phyloP scores from a whole-genome alignment of 2,888 invertebrate species.

The Metopia argyrocephala region DNA sequence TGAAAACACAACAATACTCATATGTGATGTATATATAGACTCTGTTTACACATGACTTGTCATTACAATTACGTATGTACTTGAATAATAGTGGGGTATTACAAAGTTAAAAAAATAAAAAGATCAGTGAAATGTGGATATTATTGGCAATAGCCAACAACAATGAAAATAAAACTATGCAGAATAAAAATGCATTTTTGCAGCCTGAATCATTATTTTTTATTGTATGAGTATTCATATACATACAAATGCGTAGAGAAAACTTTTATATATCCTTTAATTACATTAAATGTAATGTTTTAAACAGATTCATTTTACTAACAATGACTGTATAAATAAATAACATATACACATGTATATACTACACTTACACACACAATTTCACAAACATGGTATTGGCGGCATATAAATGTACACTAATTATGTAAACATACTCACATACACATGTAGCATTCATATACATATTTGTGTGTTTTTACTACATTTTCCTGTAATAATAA shows the following conservation, averaged over 20 bases:
- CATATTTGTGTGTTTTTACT: background rate
- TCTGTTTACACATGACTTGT: constrained; percentile 11
- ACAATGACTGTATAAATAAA: background rate
- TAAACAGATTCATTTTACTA: background rate
- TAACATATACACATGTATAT: background rate
- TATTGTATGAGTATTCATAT: background rate
- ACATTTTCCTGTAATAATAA: too few relatives aligned
- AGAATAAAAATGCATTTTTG: background rate
- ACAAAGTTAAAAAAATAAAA: background rate
- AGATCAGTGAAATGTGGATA: background rate
- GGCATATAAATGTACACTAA: background rate
- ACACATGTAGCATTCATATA: background rate
- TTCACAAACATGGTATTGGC: background rate
- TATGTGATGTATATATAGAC: background rate
- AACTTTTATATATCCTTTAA: constrained; percentile 49
- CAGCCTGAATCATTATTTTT: constrained; percentile 19
- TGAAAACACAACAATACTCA: background rate
- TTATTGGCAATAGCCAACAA: background rate
- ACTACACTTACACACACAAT: background rate
- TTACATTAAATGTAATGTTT: constrained; percentile 38
- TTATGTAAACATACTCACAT: background rate
- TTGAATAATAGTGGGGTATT: background rate
- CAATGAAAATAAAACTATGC: background rate
- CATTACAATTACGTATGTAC: background rate
- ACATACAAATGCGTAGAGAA: background rate